Percentiles rank a stretch among this genome's conserved stretches.
These are phyloP conservation scores for Philereme transversata DNA, from an alignment of 2,888 invertebrate genomes.

Conservation along the genomic window DNA sequence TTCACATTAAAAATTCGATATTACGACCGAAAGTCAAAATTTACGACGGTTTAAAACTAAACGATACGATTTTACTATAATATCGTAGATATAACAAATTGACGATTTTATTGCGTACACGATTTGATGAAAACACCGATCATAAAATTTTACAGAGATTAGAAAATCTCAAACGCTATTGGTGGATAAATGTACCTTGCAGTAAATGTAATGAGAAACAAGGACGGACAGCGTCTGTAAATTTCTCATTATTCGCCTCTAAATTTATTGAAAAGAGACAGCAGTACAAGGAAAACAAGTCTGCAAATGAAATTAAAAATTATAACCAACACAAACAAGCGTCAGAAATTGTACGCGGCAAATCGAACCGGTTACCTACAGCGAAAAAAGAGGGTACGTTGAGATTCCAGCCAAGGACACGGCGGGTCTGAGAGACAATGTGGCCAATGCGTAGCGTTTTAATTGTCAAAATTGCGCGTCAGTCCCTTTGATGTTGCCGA, in stretches of 20 bases:
- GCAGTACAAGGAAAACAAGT: constrained; percentile 44
- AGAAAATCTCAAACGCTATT: constrained; percentile 34
- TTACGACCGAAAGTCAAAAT: constrained; percentile 79
- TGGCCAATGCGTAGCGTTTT: constrained; percentile 74
- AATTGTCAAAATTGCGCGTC: constrained; percentile 79
- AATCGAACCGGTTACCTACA: constrained; percentile 65
- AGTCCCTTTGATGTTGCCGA: constrained; percentile 69
- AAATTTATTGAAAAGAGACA: constrained; percentile 41
- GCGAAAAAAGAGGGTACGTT: constrained; percentile 58
- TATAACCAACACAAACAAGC: constrained; percentile 37
- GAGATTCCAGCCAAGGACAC: constrained; percentile 80
- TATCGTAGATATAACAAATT: constrained; percentile 57
- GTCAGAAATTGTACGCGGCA: constrained; percentile 48
- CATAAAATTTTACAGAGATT: constrained; percentile 54
- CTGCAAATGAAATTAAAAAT: constrained; percentile 36
- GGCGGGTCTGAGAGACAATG: constrained; percentile 57
- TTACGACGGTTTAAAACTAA: constrained; percentile 75
- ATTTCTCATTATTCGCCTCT: constrained; percentile 19
- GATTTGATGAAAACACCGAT: constrained; percentile 62
- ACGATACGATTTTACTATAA: constrained; percentile 59
- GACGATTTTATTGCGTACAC: constrained; percentile 54
- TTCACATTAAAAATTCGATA: constrained; percentile 73
- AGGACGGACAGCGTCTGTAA: constrained; percentile 21
- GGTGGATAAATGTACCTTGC: constrained; percentile 33
- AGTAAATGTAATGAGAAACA: constrained; percentile 30